Conservation (phyloP, 2,888 invertebrate species). For the Rotaria socialis region DNA sequence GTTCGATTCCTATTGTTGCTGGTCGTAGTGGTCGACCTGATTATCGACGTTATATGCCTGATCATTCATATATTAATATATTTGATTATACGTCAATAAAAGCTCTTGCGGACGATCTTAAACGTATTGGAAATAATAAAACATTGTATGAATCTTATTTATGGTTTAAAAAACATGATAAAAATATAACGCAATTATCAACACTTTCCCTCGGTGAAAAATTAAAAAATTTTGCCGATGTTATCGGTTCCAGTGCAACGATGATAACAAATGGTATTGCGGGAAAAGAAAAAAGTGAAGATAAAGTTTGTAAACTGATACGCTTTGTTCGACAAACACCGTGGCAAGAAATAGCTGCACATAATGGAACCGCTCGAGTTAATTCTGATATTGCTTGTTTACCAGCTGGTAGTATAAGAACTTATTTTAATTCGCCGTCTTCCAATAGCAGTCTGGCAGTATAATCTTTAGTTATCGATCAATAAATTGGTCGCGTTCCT, state of each 20-base stretch:
- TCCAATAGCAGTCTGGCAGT: not conserved
- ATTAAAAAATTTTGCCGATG: not conserved
- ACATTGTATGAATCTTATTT: slow-evolving; percentile 43
- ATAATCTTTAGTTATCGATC: not conserved
- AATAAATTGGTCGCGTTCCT: not conserved
- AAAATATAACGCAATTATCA: not conserved
- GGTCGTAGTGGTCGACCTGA: slow-evolving; percentile 40
- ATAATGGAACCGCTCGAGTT: not conserved
- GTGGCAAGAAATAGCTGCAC: slow-evolving; percentile 20
- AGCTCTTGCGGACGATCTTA: slow-evolving; percentile 41
- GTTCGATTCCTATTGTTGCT: slow-evolving; percentile 45
- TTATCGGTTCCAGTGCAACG: not conserved
- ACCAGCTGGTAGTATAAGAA: not conserved
- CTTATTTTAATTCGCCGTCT: not conserved
- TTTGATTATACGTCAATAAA: slow-evolving; percentile 40
- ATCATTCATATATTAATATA: slow-evolving; percentile 41
- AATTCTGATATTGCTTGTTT: not conserved
- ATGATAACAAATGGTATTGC: slow-evolving; percentile 26
- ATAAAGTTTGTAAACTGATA: slow-evolving; percentile 44
- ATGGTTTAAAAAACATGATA: not conserved
- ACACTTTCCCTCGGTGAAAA: not conserved
- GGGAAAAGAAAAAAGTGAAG: slow-evolving; percentile 41
- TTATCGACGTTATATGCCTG: slow-evolving; percentile 40
- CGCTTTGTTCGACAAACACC: slow-evolving; percentile 41
- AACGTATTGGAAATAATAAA: slow-evolving; percentile 40